Evolutionary conservation across 1,140 invertebrate species (phyloP).

Genomic region (Drosophila prosaltans): DNA sequence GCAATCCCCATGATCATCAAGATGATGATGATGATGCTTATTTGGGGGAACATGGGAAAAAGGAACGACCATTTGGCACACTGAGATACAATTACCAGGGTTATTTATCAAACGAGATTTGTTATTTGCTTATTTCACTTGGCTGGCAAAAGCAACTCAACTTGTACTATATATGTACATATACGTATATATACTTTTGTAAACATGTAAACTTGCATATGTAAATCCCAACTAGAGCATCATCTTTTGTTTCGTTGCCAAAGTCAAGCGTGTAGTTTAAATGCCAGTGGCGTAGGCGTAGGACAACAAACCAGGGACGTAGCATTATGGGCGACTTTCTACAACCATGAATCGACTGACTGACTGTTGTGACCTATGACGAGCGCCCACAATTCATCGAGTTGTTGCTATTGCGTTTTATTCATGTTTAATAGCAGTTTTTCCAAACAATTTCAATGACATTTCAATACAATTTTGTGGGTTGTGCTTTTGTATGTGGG

Average conservation of each 20-base stretch:
- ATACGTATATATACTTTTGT: neutral
- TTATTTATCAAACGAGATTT: conserved; percentile 18
- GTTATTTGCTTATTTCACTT: conserved; percentile 20
- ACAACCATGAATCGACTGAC: conserved; percentile 4
- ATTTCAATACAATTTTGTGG: conserved; percentile 45
- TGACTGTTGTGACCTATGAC: conserved; percentile 7
- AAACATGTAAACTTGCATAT: conserved; percentile 22
- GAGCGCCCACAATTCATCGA: conserved; percentile 57
- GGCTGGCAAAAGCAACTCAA: conserved; percentile 9
- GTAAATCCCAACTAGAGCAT: conserved; percentile 39
- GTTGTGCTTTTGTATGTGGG: conserved; percentile 42
- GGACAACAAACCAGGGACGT: neutral
- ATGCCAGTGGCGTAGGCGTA: conserved; percentile 46
- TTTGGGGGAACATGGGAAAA: conserved; percentile 8
- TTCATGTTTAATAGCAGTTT: conserved; percentile 57
- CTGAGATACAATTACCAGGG: conserved; percentile 18
- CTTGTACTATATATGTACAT: too few species aligned
- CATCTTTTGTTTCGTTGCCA: conserved; percentile 47
- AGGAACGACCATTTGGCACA: conserved; percentile 44
- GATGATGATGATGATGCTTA: neutral
- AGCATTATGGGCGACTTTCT: conserved; percentile 37
- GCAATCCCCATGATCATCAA: conserved; percentile 19
- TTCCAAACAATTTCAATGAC: conserved; percentile 40
- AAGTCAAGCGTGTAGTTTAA: conserved; percentile 60
- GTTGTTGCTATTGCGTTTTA: conserved; percentile 45